Percentiles rank a stretch among this genome's conserved stretches.
These are phyloP conservation scores for Dysmachus trigonus DNA, from an alignment of 2,888 invertebrate genomes.

Conservation along the genomic window DNA sequence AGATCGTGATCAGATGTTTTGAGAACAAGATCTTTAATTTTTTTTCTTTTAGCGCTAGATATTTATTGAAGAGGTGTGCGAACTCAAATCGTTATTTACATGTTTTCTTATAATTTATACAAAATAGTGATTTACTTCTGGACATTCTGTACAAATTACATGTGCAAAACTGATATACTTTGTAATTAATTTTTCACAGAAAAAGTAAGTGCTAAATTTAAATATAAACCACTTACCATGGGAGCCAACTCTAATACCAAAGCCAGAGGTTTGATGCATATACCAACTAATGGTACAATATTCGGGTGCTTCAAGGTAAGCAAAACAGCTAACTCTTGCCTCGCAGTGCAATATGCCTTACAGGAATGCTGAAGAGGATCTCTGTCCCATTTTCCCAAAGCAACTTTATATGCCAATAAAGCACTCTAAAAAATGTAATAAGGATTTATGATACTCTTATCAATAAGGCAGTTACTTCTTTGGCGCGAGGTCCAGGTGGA, in stretches of 20 bases:
- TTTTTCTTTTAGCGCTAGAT: too few species aligned
- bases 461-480: conserved; percentile 55
- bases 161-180: too few species aligned
- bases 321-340: conserved; percentile 93
- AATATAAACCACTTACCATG: conserved; percentile 56
- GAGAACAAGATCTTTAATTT: too few species aligned
- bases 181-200: background rate
- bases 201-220: background rate
- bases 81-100: too few species aligned
- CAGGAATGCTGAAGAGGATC: conserved; percentile 92
- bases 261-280: conserved; percentile 88
- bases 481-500: conserved; percentile 73
- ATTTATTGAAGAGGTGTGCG: too few species aligned
- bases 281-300: conserved; percentile 91
- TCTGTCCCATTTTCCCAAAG: conserved; percentile 89
- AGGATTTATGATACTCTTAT: background rate
- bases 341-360: conserved; percentile 94
- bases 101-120: too few species aligned
- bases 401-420: conserved; percentile 68
- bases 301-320: conserved; percentile 86
- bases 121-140: too few species aligned
- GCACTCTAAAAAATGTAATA: conserved; percentile 58
- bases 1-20: too few species aligned
- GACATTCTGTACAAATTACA: background rate
- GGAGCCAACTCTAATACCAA: conserved; percentile 92